Conservation (phyloP, 2,888 invertebrate species). For the Cheilosia grossa region DNA sequence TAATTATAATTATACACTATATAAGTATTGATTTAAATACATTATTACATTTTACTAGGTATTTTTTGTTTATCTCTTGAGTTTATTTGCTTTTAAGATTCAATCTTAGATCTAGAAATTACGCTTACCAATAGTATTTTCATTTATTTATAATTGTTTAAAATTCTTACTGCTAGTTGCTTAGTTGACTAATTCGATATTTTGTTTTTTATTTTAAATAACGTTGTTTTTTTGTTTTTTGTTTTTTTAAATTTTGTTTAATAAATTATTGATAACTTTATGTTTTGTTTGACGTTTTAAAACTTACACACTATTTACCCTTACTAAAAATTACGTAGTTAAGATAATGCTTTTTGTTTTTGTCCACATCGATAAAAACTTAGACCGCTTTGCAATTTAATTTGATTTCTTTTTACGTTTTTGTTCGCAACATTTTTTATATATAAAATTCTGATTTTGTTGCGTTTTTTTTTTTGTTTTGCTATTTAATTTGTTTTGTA, state of each 20-base stretch:
- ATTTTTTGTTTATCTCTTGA: constrained; percentile 50
- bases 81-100: constrained; percentile 70
- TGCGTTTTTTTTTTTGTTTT: constrained; percentile 37
- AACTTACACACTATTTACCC: constrained; percentile 67
- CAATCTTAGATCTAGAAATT: constrained; percentile 49
- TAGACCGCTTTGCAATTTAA: constrained; percentile 50
- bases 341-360: constrained; percentile 60
- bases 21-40: constrained; percentile 64
- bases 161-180: constrained; percentile 40
- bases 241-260: constrained; percentile 22
- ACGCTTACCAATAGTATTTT: constrained; percentile 45
- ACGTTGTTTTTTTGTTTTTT: neutral
- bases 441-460: constrained; percentile 67
- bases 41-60: constrained; percentile 71
- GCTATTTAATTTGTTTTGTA: constrained; percentile 43
- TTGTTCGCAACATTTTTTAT: constrained; percentile 12
- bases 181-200: constrained; percentile 69
- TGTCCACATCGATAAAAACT: constrained; percentile 66
- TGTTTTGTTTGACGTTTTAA: constrained; percentile 37
- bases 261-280: constrained; percentile 65
- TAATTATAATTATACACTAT: constrained; percentile 70
- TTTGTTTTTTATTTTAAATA: constrained; percentile 31
- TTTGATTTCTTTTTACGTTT: constrained; percentile 13
- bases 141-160: constrained; percentile 39
- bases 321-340: constrained; percentile 73